These are phyloP conservation scores for Okamejei kenojei DNA, from an alignment of 2,797 vertebrate genomes.

Conservation along the genomic window DNA sequence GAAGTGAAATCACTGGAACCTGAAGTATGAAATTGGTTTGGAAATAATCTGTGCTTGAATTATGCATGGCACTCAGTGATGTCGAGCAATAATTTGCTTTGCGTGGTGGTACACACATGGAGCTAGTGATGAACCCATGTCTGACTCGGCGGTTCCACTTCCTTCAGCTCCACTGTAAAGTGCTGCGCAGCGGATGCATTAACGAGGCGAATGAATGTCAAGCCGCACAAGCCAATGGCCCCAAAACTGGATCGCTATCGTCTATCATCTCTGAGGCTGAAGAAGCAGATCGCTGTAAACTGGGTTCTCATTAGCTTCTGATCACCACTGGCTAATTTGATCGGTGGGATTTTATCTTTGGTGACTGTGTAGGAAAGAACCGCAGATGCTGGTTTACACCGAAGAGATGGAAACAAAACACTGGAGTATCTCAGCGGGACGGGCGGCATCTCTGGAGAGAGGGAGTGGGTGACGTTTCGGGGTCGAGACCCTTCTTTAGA, in stretches of 20 bases:
- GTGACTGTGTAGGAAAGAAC: too few relatives aligned
- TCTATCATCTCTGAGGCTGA: neutral
- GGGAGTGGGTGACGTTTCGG: too few relatives aligned
- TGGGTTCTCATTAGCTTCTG: neutral
- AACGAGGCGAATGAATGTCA: neutral
- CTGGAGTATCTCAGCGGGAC: too few relatives aligned
- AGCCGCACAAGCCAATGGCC: too few relatives aligned
- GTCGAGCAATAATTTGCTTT: neutral
- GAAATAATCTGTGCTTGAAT: neutral
- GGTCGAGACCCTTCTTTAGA: too few relatives aligned
- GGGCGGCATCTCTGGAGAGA: too few relatives aligned
- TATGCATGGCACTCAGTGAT: too few relatives aligned
- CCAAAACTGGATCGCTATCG: neutral
- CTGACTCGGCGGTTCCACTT: neutral
- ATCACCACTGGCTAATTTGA: too few relatives aligned
- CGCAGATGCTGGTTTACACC: too few relatives aligned
- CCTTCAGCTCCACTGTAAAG: neutral
- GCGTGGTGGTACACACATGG: neutral
- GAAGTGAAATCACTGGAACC: neutral
- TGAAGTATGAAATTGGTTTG: neutral
- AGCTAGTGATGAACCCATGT: neutral
- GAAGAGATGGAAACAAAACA: too few relatives aligned
- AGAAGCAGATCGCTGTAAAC: neutral
- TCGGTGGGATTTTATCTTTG: too few relatives aligned
- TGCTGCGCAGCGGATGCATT: neutral